These are phyloP conservation scores for Stegostoma tigrinum DNA, from an alignment of 2,113 vertebrate species.

Conservation along the genomic window DNA sequence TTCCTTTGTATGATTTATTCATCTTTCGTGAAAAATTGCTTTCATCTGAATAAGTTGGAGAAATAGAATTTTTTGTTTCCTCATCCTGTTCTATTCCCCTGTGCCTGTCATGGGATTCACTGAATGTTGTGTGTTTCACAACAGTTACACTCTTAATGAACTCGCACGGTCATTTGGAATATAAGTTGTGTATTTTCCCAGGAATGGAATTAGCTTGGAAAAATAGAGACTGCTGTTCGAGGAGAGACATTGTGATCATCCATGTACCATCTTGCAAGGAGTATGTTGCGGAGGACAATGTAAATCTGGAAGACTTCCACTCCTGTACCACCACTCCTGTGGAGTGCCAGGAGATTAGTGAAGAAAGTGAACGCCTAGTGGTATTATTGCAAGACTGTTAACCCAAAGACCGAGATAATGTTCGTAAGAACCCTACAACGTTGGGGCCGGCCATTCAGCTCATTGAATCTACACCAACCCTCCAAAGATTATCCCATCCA, in stretches of 20 bases:
- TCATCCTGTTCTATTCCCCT: neutral
- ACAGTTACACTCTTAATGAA: neutral
- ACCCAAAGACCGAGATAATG: too few species aligned
- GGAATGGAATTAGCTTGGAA: neutral
- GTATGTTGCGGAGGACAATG: too few species aligned
- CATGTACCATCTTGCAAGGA: neutral
- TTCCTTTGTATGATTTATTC: conserved; percentile 15
- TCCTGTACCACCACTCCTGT: too few species aligned
- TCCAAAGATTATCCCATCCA: too few species aligned
- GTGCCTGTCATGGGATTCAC: neutral
- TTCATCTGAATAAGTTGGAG: neutral
- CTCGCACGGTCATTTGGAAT: neutral
- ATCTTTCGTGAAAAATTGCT: conserved; percentile 6
- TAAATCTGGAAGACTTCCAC: too few species aligned
- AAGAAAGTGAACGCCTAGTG: too few species aligned
- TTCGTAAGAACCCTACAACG: too few species aligned
- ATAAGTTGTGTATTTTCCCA: neutral
- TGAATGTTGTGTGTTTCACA: neutral
- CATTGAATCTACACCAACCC: too few species aligned
- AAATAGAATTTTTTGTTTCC: neutral
- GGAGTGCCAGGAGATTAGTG: too few species aligned
- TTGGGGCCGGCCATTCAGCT: too few species aligned
- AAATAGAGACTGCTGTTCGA: neutral
- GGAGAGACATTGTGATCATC: neutral
- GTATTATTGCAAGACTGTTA: too few species aligned